These are phyloP conservation scores for Psammodynastes pulverulentus DNA, from an alignment of 2,113 vertebrate species.

Conservation along the genomic window DNA sequence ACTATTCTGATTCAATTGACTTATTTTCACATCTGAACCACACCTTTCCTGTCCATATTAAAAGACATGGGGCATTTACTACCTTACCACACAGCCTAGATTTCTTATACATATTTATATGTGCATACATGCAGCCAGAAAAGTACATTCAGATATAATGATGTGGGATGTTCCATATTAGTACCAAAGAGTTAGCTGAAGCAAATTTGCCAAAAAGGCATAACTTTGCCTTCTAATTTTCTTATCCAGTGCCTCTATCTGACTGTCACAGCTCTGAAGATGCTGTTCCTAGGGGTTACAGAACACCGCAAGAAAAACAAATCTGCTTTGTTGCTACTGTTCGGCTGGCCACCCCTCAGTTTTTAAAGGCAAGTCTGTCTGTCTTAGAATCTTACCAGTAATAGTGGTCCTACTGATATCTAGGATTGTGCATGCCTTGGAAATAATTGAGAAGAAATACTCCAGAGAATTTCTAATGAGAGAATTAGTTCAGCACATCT, in stretches of 20 bases:
- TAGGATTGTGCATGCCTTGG: neutral
- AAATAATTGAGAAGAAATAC: neutral
- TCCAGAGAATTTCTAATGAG: neutral
- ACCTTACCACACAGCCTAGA: neutral
- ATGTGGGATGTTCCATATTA: constrained; percentile 44
- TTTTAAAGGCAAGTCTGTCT: constrained; percentile 71
- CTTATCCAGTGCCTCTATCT: constrained; percentile 70
- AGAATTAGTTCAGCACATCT: neutral
- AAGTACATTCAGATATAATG: constrained; percentile 43
- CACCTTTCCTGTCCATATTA: neutral
- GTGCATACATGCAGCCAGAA: constrained; percentile 53
- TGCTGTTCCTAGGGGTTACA: constrained; percentile 69
- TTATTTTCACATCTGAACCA: neutral
- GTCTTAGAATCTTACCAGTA: constrained; percentile 1
- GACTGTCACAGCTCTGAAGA: constrained; percentile 76
- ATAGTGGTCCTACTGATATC: neutral
- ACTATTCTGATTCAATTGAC: neutral
- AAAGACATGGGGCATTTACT: neutral
- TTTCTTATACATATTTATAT: constrained; percentile 36
- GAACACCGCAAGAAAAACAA: constrained; percentile 67
- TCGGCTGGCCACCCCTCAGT: constrained; percentile 78
- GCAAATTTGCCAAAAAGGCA: constrained; percentile 16
- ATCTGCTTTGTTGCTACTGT: constrained; percentile 79
- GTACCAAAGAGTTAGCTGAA: constrained; percentile 31
- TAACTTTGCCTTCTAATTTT: constrained; percentile 26